A percentile compares a stretch with the other conserved stretches of the same genome.
Evolutionary conservation across 23 tunicate genomes (phyloP).

Genomic region (Styela plicata): DNA sequence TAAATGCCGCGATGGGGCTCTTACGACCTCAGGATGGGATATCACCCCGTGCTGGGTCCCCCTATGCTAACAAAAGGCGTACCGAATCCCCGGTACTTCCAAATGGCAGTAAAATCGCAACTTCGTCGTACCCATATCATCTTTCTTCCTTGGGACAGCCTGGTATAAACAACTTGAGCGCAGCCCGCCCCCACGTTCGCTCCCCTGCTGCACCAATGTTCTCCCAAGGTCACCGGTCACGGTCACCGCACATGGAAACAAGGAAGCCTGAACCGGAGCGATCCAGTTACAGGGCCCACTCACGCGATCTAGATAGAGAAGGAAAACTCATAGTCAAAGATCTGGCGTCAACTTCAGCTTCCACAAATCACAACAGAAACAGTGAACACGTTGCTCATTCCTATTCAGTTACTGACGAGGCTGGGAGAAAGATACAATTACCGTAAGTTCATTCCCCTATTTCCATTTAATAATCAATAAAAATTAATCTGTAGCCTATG

Average conservation of each 20-base stretch:
- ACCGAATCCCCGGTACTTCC: conserved; percentile 19
- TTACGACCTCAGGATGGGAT: conserved; percentile 19
- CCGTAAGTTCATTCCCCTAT: conserved; percentile 16
- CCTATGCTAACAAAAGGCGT: conserved; percentile 18
- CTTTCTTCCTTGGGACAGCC: neutral
- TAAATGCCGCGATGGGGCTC: conserved; percentile 5
- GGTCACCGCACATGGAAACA: conserved; percentile 14
- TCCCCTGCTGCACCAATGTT: neutral
- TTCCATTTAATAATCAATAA: too few relatives aligned
- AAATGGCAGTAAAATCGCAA: conserved; percentile 9
- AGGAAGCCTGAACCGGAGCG: conserved; percentile 29
- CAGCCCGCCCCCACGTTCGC: neutral
- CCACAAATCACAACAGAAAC: conserved; percentile 9
- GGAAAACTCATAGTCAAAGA: neutral
- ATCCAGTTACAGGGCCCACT: conserved; percentile 22
- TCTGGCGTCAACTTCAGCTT: neutral
- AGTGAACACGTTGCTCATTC: neutral
- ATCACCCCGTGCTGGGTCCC: conserved; percentile 21
- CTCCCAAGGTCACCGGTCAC: neutral
- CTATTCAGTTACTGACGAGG: conserved; percentile 12
- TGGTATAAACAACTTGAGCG: conserved; percentile 1
- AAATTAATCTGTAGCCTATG: too few relatives aligned
- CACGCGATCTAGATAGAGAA: conserved; percentile 31
- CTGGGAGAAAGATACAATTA: conserved; percentile 12
- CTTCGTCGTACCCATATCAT: conserved; percentile 6